These are phyloP conservation scores for Watsonalla binaria DNA, from an alignment of 2,888 invertebrate species.

Conservation along the genomic window DNA sequence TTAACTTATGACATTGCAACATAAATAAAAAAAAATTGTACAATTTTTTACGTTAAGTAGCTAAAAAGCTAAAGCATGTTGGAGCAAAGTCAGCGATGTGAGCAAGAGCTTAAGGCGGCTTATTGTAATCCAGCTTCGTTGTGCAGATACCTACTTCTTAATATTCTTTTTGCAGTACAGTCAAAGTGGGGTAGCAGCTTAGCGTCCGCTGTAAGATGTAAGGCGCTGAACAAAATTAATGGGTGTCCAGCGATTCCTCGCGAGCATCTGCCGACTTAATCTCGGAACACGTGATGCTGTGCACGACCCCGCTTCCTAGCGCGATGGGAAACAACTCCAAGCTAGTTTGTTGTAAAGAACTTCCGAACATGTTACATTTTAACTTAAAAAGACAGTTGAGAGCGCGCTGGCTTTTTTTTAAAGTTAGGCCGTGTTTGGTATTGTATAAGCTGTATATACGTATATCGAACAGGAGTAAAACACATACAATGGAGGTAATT, in stretches of 20 bases:
- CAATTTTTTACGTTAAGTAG: slow-evolving; percentile 6
- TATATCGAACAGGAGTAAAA: no score
- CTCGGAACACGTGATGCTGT: slow-evolving; percentile 44
- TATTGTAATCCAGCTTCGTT: slow-evolving; percentile 41
- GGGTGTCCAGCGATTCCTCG: slow-evolving; percentile 36
- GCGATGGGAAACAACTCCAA: slow-evolving; percentile 4
- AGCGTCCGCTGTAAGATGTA: slow-evolving; percentile 48
- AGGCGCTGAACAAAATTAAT: slow-evolving; percentile 63
- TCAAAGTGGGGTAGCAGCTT: slow-evolving; percentile 42
- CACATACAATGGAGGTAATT: no score
- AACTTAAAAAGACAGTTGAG: slow-evolving; percentile 17
- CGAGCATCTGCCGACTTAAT: slow-evolving; percentile 45
- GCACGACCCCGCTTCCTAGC: slow-evolving; percentile 14
- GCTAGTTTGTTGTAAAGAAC: slow-evolving; percentile 21
- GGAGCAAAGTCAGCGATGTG: slow-evolving; percentile 26
- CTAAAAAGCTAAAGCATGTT: slow-evolving; percentile 21
- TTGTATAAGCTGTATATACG: no score
- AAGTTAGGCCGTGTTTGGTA: no score
- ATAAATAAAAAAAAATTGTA: background rate
- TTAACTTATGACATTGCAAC: no score
- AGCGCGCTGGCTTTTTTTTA: background rate
- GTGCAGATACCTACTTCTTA: slow-evolving; percentile 27
- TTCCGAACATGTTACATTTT: slow-evolving; percentile 14
- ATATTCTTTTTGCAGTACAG: slow-evolving; percentile 47
- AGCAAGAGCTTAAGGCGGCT: slow-evolving; percentile 23